These are phyloP conservation scores for Taenioides sp. DNA, from an alignment of 2,797 vertebrate genomes.

Conservation along the genomic window DNA sequence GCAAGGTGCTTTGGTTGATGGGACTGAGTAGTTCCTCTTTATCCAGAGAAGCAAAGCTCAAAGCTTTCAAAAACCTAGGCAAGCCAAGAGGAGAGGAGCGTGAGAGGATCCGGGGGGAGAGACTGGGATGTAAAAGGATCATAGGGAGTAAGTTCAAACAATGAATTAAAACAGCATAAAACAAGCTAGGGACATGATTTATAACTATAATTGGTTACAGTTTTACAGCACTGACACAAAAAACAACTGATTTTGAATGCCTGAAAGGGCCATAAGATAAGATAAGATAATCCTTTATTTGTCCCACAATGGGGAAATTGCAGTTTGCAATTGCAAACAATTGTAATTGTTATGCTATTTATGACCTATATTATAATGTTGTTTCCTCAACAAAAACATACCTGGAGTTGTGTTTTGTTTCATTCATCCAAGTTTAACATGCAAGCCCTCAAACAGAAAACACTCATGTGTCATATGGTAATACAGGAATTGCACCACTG, in stretches of 20 bases:
- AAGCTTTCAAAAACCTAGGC: constrained; percentile 94
- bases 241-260: neutral
- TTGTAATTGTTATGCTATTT: too few relatives aligned
- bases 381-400: too few relatives aligned
- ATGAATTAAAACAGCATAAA: constrained; percentile 41
- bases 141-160: constrained; percentile 34
- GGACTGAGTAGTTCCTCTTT: constrained; percentile 97
- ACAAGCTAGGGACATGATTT: constrained; percentile 6
- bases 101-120: constrained; percentile 66
- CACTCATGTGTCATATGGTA: too few relatives aligned
- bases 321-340: too few relatives aligned
- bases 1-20: constrained; percentile 95
- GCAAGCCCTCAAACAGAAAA: too few relatives aligned
- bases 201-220: neutral
- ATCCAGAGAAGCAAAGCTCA: constrained; percentile 97
- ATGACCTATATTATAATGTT: too few relatives aligned
- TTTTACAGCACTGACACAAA: neutral
- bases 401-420: too few relatives aligned
- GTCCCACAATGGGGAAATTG: too few relatives aligned
- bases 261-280: neutral
- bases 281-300: too few relatives aligned
- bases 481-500: too few relatives aligned
- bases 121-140: constrained; percentile 52
- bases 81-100: constrained; percentile 63
- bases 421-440: too few relatives aligned